phyloP scores from a whole-genome alignment of 2,888 invertebrate species.

The Horisme vitalbata region DNA sequence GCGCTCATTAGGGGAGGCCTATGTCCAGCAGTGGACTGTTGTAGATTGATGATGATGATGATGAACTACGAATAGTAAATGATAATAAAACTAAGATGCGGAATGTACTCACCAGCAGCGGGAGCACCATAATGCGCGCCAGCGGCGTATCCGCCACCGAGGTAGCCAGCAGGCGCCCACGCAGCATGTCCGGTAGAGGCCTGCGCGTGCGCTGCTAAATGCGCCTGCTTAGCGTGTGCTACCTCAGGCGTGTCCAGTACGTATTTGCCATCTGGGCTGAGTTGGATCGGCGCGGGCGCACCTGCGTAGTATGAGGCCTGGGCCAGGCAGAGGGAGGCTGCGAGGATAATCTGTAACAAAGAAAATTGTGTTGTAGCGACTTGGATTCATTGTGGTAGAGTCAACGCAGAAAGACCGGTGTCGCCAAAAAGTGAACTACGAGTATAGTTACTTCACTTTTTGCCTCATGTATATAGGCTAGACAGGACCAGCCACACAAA shows the following conservation, averaged over 20 bases:
- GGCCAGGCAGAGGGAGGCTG: constrained; percentile 76
- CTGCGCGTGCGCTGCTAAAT: constrained; percentile 74
- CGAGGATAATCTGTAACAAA: constrained; percentile 69
- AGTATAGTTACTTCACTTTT: no score
- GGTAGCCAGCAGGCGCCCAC: constrained; percentile 67
- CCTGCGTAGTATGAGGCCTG: constrained; percentile 80
- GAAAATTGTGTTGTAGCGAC: constrained; percentile 6
- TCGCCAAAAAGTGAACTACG: no score
- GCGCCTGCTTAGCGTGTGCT: constrained; percentile 76
- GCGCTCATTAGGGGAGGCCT: no score
- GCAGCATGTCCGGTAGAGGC: constrained; percentile 74
- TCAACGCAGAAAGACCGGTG: no score
- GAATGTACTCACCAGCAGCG: constrained; percentile 65
- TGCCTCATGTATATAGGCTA: no score
- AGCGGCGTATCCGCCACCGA: constrained; percentile 53
- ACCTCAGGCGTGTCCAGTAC: constrained; percentile 81
- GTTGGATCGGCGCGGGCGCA: constrained; percentile 72
- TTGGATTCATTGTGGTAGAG: background rate
- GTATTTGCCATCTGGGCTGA: constrained; percentile 79
- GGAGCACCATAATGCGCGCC: constrained; percentile 72
- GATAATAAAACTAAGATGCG: no score
- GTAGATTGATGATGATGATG: no score
- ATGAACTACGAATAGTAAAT: no score
- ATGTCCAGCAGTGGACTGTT: no score
- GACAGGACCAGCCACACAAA: no score